phyloP scores from a whole-genome alignment of 2,797 vertebrate species.

The Pogonophryne albipinna region DNA sequence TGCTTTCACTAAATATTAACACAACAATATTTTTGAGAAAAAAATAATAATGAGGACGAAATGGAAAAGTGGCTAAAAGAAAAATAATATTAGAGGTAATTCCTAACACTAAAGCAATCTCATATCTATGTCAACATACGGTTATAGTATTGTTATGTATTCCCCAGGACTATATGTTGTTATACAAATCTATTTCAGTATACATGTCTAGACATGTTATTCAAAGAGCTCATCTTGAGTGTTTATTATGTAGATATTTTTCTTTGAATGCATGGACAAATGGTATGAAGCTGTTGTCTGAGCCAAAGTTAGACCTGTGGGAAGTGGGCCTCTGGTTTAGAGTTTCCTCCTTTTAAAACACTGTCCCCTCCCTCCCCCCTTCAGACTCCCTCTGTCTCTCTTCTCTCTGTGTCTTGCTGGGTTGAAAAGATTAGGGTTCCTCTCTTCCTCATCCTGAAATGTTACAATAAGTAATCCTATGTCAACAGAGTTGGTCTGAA shows the following conservation, averaged over 20 bases:
- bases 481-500: conserved; percentile 24
- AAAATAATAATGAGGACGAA: too few species aligned
- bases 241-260: not conserved
- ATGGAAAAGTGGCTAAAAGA: too few species aligned
- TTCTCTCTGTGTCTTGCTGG: conserved; percentile 2
- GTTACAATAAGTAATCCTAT: conserved; percentile 37
- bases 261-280: not conserved
- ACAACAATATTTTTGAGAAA: too few species aligned
- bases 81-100: too few species aligned
- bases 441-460: conserved; percentile 25
- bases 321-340: conserved; percentile 39
- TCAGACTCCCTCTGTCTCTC: not conserved
- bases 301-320: conserved; percentile 28
- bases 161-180: not conserved
- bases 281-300: conserved; percentile 2
- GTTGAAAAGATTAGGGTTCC: conserved; percentile 21
- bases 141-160: too few species aligned
- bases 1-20: too few species aligned
- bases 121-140: too few species aligned
- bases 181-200: not conserved
- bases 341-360: conserved; percentile 29
- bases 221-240: not conserved
- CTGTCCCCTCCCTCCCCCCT: not conserved
- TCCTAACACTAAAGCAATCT: too few species aligned
- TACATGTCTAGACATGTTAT: not conserved